Conservation (phyloP, 1,140 invertebrate species). For the Pogonus chalceus region DNA sequence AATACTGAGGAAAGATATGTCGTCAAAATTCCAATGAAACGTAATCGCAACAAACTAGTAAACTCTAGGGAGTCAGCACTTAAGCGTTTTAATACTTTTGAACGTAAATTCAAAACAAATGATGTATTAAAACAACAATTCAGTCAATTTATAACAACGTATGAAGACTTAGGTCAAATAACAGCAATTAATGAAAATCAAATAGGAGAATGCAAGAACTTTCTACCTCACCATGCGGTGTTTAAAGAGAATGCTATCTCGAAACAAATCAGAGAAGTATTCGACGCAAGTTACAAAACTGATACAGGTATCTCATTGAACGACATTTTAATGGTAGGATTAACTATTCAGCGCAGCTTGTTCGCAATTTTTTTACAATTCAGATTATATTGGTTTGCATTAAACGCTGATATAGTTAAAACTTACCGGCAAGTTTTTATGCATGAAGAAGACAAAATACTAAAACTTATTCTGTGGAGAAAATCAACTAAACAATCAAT, state of each 20-base stretch:
- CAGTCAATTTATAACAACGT: constrained; percentile 28
- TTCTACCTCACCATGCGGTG: constrained; percentile 31
- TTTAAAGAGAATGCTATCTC: constrained; percentile 20
- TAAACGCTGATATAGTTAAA: too few relatives aligned
- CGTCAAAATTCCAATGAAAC: constrained; percentile 25
- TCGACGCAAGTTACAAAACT: constrained; percentile 24
- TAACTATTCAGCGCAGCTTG: constrained; percentile 14
- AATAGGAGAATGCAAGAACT: constrained; percentile 17
- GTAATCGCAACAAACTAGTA: constrained; percentile 14
- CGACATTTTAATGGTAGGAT: constrained; percentile 16
- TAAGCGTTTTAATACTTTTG: constrained; percentile 19
- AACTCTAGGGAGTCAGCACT: constrained; percentile 19
- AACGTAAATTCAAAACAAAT: constrained; percentile 18
- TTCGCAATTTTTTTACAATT: too few relatives aligned
- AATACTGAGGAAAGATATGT: constrained; percentile 19
- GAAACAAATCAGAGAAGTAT: constrained; percentile 28
- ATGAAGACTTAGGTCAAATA: constrained; percentile 30
- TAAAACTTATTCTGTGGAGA: too few relatives aligned
- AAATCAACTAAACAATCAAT: too few relatives aligned
- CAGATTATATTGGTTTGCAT: too few relatives aligned
- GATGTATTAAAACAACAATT: constrained; percentile 19
- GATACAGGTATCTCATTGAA: constrained; percentile 21
- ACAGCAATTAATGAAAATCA: constrained; percentile 1
- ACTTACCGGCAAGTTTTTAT: too few relatives aligned
- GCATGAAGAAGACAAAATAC: too few relatives aligned